These are phyloP conservation scores for Ophion ellenae DNA, from an alignment of 2,888 invertebrate species.

Conservation along the genomic window DNA sequence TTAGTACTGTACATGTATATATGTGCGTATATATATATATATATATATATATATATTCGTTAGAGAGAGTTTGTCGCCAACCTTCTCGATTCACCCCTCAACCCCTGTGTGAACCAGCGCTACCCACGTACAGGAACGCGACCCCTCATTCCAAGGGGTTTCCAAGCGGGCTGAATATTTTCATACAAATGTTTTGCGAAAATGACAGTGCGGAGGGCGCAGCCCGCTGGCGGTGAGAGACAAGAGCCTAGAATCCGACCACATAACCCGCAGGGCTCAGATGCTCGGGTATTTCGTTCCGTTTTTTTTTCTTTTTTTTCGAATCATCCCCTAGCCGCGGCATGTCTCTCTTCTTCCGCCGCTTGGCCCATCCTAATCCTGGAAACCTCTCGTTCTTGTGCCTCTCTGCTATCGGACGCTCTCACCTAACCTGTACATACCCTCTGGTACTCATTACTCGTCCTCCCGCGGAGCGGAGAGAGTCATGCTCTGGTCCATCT, in stretches of 20 bases:
- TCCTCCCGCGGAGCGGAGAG: constrained; percentile 57
- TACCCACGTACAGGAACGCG: constrained; percentile 33
- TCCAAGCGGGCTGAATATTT: constrained; percentile 74
- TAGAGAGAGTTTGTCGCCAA: constrained; percentile 35
- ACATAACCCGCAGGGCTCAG: constrained; percentile 77
- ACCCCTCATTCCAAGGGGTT: constrained; percentile 58
- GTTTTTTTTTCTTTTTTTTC: constrained; percentile 32
- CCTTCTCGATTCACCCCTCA: constrained; percentile 36
- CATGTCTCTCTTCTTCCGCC: constrained; percentile 25
- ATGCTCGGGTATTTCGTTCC: constrained; percentile 71
- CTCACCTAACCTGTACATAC: constrained; percentile 44
- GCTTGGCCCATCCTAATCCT: constrained; percentile 27
- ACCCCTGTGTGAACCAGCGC: constrained; percentile 46
- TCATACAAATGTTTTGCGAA: constrained; percentile 79
- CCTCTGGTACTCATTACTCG: constrained; percentile 74
- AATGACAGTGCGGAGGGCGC: constrained; percentile 69
- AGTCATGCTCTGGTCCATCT: neutral
- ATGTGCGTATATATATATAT: neutral
- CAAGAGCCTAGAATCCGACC: constrained; percentile 69
- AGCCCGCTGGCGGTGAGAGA: constrained; percentile 40
- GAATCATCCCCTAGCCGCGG: neutral
- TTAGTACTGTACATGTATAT: constrained; percentile 22
- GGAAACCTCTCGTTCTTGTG: constrained; percentile 54
- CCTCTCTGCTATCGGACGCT: constrained; percentile 34
- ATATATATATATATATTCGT: neutral